Evolutionary conservation across 2,113 vertebrate genomes (phyloP).

Genomic region (Heteronetta atricapilla): DNA sequence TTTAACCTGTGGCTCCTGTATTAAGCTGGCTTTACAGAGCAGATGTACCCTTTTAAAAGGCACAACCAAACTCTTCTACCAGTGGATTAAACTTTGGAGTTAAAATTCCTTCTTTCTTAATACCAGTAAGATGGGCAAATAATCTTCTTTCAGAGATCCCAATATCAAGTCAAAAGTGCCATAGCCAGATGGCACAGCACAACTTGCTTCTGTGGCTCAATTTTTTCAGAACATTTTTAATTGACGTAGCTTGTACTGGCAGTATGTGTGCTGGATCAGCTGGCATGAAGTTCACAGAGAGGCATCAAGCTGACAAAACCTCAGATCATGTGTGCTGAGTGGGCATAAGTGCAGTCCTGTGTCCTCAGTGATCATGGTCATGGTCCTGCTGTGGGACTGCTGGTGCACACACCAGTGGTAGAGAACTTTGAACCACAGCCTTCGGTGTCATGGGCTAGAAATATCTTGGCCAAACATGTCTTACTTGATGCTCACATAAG

Average conservation of each 20-base stretch:
- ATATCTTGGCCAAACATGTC: not conserved
- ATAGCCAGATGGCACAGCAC: not conserved
- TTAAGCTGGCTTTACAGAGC: not conserved
- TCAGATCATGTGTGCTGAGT: not conserved
- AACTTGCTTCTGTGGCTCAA: not conserved
- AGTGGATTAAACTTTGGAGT: not conserved
- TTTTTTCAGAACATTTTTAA: not conserved
- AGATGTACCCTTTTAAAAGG: not conserved
- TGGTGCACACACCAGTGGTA: rapidly evolving
- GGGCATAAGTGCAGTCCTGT: not conserved
- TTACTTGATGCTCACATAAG: not conserved
- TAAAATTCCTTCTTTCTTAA: not conserved
- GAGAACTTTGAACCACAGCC: not conserved
- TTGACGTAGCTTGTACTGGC: not conserved
- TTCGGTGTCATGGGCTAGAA: not conserved
- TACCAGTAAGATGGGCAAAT: not conserved
- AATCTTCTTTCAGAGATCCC: not conserved
- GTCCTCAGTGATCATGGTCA: not conserved
- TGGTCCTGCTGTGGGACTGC: not conserved
- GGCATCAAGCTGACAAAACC: not conserved
- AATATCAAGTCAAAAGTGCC: not conserved
- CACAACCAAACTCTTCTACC: not conserved
- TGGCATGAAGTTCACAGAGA: not conserved
- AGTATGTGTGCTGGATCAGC: not conserved
- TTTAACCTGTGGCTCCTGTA: not conserved